Evolutionary conservation across 2,797 vertebrate genomes (phyloP), one percentile per base, ranked within the genome.

Genomic region (Aldrovandia affinis): DNA sequence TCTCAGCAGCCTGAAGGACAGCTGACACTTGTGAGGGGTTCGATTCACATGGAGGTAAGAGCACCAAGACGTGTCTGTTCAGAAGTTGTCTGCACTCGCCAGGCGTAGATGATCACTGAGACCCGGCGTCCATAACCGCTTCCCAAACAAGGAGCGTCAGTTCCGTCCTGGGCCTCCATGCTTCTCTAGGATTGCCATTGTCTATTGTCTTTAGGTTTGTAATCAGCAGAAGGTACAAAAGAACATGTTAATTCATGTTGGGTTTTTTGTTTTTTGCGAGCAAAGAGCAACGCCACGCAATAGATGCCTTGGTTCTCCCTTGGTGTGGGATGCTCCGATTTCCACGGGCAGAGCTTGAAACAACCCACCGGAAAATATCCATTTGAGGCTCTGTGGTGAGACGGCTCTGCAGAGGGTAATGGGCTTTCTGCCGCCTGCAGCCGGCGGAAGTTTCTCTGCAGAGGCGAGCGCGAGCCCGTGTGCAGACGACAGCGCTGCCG

Each of bases 381-480:
- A 4, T 44, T 28, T 9, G 9, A n/a, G 78, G 30, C 30, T 63
- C 25, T 2, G 20, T 47, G 42, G 61, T 61, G 63, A 44, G 9
- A 44, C 59, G 30, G 78, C 36, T 12, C 79, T 59, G 63, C 52
- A 6, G 14, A 59, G 54, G 33, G 80, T 42, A 59, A n/a, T 44
- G 42, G 80, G 61, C 57, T 68, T n/a, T 20, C 22, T 28, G 80
- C 80, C 20, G 80, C 9, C 39, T 47, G 54, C 44, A 65, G 44
- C 68, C 15, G 44, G 59, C 61, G 10, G n/a, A 28, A 68, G 80
- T 14, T 63, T 18, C 57, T 81, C 80, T 68, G 80, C 80, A 65
- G 57, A 65, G 80, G 14, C n/a, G 5, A 33, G 52, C 28, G 33
- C 3, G 22, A 44, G 77, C 33, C 6, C 20, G 42, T 50, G 47